Percentiles rank a stretch among this genome's conserved stretches.
Conservation (phyloP, 2,113 vertebrate species). For the Alexandromys fortis region DNA sequence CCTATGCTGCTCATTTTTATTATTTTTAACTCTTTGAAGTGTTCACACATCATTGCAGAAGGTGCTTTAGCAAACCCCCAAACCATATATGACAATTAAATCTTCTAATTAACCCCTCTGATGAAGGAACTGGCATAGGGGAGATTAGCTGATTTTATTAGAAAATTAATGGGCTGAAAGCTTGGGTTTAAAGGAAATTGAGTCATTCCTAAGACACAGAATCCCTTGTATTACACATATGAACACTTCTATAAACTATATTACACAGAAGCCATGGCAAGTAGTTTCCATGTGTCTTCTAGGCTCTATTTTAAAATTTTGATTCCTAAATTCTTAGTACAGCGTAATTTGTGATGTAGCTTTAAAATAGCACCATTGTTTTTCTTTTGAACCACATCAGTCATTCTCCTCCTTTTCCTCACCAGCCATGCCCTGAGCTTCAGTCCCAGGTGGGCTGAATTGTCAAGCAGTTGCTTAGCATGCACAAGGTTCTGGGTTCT, state of each 20-base stretch:
- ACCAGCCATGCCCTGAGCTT: not conserved
- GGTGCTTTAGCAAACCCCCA: not conserved
- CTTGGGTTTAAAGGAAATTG: not conserved
- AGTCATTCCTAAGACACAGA: not conserved
- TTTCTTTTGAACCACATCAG: not conserved
- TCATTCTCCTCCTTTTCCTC: not conserved
- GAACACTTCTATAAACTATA: not conserved
- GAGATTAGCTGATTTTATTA: not conserved
- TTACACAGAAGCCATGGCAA: not conserved
- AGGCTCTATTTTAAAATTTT: not conserved
- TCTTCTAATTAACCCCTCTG: constrained; percentile 3
- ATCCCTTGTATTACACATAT: not conserved
- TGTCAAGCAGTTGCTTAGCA: not conserved
- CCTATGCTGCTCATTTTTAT: not conserved
- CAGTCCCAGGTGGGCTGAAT: not conserved
- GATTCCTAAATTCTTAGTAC: not conserved
- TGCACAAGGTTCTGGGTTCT: no score
- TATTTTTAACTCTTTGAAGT: not conserved
- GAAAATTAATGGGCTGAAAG: not conserved
- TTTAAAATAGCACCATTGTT: not conserved
- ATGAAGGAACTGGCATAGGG: not conserved
- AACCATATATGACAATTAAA: not conserved
- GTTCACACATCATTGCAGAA: not conserved
- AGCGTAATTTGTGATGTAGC: not conserved
- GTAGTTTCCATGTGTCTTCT: not conserved